Base-by-base conservation (phyloP, 2,888 invertebrate genomes). In the Glyphotaelius pellucidus region DNA sequence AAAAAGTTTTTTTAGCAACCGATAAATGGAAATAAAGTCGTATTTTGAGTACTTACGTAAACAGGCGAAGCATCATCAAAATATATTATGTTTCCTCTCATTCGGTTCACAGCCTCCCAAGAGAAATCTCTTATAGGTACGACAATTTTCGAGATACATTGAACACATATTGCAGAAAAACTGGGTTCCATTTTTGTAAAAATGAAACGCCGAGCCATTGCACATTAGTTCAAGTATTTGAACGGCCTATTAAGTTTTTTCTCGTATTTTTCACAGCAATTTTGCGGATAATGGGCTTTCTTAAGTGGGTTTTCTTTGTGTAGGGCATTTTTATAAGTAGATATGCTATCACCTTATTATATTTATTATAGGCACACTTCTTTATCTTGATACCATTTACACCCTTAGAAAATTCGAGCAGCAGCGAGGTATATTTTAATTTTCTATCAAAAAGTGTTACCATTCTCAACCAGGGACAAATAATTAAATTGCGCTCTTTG, bases 241-340 rank as follows among this genome's bases (percentile, higher is more conserved):
- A 67, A 67, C 67, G 15, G 31, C 52, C 87, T 30, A 87, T 87
- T 87, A 31, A 25, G 52, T 52, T 84, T 35, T 35, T 31, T 32
- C 25, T 25, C 85, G 35, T 38, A 32, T 67, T 87, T 86, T 86
- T 86, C n/a, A 85, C 47, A 31, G 86, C 86, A 86, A 85, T 85
- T 42, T 86, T 47, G 12, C 14, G 14, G 47, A 83, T 83, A 15
- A 67, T 67, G 67, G 67, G 7, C 25, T n/a, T 9, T 19, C 5
- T 2, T 25, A 67, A 67, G n/a, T n/a, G 83, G 83, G 19, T 35
- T 83, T 83, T 12, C 35, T 35, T 83, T 83, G 2, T 35, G 35
- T 25, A 32, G 25, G 67, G 7, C 0, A 2, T 67, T 67, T 67
- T n/a, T 67, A 67, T 67, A n/a, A 67, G 67, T n/a, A 67, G 67